These are phyloP conservation scores for Lasioglossum oenotherae DNA, from an alignment of 2,888 invertebrate species.

Conservation along the genomic window DNA sequence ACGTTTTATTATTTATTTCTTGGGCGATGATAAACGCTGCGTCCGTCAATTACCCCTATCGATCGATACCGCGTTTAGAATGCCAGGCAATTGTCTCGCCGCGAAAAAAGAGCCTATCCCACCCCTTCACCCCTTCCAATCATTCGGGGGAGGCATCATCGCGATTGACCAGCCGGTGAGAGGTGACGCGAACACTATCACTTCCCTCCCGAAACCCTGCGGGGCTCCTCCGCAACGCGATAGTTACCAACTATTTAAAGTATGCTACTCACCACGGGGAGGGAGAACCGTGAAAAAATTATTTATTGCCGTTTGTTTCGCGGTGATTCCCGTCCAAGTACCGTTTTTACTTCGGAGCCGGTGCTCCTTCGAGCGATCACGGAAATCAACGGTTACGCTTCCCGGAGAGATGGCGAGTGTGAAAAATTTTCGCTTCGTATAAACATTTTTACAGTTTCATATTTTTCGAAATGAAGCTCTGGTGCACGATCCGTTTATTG, in stretches of 20 bases:
- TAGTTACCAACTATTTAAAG: neutral
- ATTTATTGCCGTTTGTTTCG: slow-evolving; percentile 8
- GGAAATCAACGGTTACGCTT: neutral
- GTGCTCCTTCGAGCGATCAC: neutral
- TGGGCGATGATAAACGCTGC: neutral
- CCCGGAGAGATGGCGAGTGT: neutral
- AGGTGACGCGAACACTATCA: slow-evolving; percentile 3
- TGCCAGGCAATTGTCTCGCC: slow-evolving; percentile 8
- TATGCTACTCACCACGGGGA: neutral
- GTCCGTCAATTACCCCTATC: neutral
- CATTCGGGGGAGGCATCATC: neutral
- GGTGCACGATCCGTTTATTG: too few species aligned
- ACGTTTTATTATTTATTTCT: slow-evolving; percentile 21
- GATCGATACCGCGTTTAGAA: slow-evolving; percentile 12
- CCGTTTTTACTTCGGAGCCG: neutral
- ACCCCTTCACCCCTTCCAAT: neutral
- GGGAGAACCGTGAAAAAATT: neutral
- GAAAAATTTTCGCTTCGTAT: neutral
- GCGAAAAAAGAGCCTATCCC: neutral
- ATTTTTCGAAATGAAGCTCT: too few species aligned
- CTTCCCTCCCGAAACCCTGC: neutral
- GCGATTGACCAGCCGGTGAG: neutral
- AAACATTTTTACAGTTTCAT: neutral
- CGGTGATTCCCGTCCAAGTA: neutral
- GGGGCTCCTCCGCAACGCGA: neutral